Evolutionary conservation across 64 coral and sea anemone species (phyloP), one percentile per base, ranked within the genome.

Genomic region (Porites australiensis): DNA sequence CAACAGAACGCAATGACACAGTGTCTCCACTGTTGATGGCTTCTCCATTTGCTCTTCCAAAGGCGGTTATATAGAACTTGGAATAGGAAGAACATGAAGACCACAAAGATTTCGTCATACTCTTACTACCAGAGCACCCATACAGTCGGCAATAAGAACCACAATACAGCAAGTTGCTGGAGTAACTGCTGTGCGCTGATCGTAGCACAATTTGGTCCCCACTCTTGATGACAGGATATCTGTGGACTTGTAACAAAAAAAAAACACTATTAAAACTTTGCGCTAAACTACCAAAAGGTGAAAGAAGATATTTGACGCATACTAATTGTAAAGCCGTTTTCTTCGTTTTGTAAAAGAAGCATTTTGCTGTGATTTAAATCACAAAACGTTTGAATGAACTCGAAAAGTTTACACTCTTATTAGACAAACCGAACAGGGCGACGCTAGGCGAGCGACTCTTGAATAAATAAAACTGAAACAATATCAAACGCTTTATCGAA

Each of bases 11-110:
- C 6, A 90, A 9, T 14, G 74, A 75, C 15, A 90, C 88, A 0
- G 60, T 75, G 48, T 90, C 88, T 10, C 88, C 88, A 49, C 88
- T 90, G 19, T 58, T 63, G 15, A 90, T 90, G 8, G 88, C 13
- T 48, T 90, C 55, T 21, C 88, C 77, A 50, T 90, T 63, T 18
- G 19, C 66, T 44, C 81, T 90, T 49, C 60, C 73, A 47, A 79
- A 58, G 50, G 45, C 88, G 51, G 46, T 20, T 61, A 90, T 81
- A 48, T 44, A 60, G 59, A 79, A 90, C 61, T 49, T 53, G 2
- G 11, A 18, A n/a, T 19, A 11, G 2, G 2, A 57, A 10, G 44
- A 19, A 5, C 75, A 90, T 3, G 63, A 70, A 0, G 62, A 81
- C 88, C 77, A 90, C 49, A 4, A 2, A 7, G 72, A 75, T 4